phyloP scores from a whole-genome alignment of 2,113 vertebrate genomes.

The Podarcis muralis region DNA sequence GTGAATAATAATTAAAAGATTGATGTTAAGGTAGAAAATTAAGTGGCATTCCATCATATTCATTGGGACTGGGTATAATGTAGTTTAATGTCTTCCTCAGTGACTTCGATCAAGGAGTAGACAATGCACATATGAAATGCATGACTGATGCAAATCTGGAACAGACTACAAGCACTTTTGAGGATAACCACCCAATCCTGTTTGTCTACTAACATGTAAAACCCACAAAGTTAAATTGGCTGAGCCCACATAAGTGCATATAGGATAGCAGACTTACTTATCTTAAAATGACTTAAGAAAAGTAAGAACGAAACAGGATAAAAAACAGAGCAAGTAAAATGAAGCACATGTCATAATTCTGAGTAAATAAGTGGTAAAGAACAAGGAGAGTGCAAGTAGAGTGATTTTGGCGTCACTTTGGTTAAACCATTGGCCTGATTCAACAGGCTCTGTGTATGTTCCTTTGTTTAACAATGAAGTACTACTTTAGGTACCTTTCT shows the following conservation, averaged over 20 bases:
- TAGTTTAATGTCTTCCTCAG: not conserved
- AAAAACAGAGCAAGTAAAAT: not conserved
- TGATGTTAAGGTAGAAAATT: not conserved
- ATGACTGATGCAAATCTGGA: not conserved
- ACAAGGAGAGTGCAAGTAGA: not conserved
- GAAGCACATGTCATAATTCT: not conserved
- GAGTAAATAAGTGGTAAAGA: not conserved
- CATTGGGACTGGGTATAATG: too few species aligned
- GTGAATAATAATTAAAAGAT: not conserved
- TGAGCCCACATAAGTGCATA: too few species aligned
- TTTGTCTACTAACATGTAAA: too few species aligned
- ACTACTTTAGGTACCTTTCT: too few species aligned
- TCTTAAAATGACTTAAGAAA: not conserved
- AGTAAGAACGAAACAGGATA: not conserved
- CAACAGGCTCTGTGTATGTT: too few species aligned
- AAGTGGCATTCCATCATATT: not conserved
- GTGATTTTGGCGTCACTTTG: too few species aligned
- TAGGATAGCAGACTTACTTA: too few species aligned
- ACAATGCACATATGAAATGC: too few species aligned
- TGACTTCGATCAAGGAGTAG: not conserved
- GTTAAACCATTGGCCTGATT: too few species aligned
- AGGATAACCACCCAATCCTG: not conserved
- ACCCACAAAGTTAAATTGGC: too few species aligned
- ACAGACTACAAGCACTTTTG: not conserved
- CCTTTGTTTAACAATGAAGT: not conserved